phyloP scores from a whole-genome alignment of 1,140 invertebrate species.

The Caenorhabditis inopinata region DNA sequence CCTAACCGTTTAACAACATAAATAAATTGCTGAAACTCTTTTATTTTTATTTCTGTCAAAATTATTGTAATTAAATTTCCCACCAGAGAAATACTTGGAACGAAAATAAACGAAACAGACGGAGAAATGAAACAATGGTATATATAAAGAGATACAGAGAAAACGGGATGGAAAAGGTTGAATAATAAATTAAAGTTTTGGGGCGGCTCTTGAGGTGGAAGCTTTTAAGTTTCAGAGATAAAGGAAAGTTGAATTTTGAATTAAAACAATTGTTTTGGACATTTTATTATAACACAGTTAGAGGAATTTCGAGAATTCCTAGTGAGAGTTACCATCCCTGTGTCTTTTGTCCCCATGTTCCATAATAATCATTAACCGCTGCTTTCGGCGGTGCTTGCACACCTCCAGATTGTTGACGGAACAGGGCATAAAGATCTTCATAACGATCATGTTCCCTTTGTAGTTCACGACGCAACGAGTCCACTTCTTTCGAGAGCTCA shows the following conservation, averaged over 20 bases:
- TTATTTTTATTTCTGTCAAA: neutral
- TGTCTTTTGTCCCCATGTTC: conserved; percentile 5
- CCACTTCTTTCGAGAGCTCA: conserved; percentile 57
- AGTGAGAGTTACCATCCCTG: neutral
- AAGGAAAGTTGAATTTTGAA: neutral
- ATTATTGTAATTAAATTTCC: neutral
- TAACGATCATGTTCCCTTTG: conserved; percentile 57
- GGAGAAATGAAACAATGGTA: no score
- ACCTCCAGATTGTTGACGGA: conserved; percentile 39
- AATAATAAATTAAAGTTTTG: neutral
- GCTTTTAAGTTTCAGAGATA: neutral
- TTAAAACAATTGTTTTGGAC: neutral
- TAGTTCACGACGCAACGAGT: conserved; percentile 56
- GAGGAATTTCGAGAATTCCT: neutral
- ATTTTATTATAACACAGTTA: neutral
- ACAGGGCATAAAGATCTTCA: conserved; percentile 50
- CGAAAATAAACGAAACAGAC: no score
- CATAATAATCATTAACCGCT: neutral
- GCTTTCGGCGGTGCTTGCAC: neutral
- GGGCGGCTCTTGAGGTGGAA: neutral
- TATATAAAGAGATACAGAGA: no score
- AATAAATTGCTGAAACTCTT: no score
- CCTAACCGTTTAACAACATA: no score
- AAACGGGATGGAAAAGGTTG: no score
- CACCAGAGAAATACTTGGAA: neutral